Conservation (phyloP, 2,797 vertebrate genomes). For the Peromyscus melanophrys region DNA sequence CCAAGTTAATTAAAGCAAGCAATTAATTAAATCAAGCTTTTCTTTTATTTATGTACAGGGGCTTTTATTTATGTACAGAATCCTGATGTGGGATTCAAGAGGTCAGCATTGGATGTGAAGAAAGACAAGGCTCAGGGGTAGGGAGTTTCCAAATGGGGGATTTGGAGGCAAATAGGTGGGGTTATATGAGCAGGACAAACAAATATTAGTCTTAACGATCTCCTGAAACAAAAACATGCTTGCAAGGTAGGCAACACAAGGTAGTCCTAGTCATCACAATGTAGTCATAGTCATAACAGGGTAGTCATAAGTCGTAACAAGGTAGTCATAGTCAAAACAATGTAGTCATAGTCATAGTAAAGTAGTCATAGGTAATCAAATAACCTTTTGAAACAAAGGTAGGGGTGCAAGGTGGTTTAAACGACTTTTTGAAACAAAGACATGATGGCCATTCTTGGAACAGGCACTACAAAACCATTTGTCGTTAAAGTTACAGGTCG, state of each 20-base stretch:
- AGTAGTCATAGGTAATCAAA: background rate
- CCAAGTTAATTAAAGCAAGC: background rate
- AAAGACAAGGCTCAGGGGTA: background rate
- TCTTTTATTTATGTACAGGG: background rate
- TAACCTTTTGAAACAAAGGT: background rate
- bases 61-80: too few relatives aligned
- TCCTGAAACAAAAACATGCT: background rate
- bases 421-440: background rate
- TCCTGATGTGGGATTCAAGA: background rate
- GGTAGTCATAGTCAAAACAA: too few relatives aligned
- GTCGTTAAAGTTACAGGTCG: background rate
- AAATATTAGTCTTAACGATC: background rate
- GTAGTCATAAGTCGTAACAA: too few relatives aligned
- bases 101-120: background rate
- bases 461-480: background rate
- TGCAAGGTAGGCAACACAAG: background rate
- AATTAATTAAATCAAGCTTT: background rate
- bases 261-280: too few relatives aligned
- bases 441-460: background rate
- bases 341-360: background rate
- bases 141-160: background rate
- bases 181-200: background rate
- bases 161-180: background rate
- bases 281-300: too few relatives aligned
- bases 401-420: background rate